Evolutionary conservation across 2,113 vertebrate species (phyloP).

Genomic region (Laticauda laticaudata): DNA sequence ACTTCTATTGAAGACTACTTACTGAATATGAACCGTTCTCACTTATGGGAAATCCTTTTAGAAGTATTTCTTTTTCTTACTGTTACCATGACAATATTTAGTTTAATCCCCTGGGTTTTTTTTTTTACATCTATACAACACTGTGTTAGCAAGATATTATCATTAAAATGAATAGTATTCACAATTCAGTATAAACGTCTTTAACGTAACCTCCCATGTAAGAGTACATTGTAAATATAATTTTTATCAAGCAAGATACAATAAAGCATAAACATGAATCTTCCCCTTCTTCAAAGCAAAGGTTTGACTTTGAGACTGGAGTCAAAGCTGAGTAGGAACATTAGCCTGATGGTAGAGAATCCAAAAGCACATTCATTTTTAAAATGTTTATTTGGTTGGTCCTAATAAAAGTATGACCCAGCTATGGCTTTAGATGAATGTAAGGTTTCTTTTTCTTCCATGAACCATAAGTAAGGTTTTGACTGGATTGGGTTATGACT

Average conservation of each 20-base stretch:
- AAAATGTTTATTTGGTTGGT: background rate
- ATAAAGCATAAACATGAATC: constrained; percentile 18
- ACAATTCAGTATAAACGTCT: constrained; percentile 48
- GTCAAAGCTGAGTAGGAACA: background rate
- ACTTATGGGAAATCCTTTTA: constrained; percentile 69
- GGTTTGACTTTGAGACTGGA: background rate
- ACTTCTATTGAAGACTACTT: constrained; percentile 67
- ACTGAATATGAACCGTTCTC: constrained; percentile 64
- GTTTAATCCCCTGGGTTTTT: constrained; percentile 61
- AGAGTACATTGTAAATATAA: constrained; percentile 44
- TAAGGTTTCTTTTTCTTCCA: background rate
- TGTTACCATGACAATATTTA: constrained; percentile 73
- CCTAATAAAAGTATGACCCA: background rate
- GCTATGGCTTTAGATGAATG: background rate
- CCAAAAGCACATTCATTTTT: background rate
- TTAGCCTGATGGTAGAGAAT: background rate
- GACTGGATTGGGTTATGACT: background rate
- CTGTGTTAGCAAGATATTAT: constrained; percentile 62
- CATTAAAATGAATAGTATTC: constrained; percentile 62
- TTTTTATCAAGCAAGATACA: constrained; percentile 33
- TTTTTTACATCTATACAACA: constrained; percentile 57
- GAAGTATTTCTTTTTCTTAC: constrained; percentile 66
- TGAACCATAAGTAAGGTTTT: background rate
- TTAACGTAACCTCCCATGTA: constrained; percentile 40
- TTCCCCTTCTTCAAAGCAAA: constrained; percentile 5